phyloP scores from a whole-genome alignment of 2,113 vertebrate species.

The Calypte anna region DNA sequence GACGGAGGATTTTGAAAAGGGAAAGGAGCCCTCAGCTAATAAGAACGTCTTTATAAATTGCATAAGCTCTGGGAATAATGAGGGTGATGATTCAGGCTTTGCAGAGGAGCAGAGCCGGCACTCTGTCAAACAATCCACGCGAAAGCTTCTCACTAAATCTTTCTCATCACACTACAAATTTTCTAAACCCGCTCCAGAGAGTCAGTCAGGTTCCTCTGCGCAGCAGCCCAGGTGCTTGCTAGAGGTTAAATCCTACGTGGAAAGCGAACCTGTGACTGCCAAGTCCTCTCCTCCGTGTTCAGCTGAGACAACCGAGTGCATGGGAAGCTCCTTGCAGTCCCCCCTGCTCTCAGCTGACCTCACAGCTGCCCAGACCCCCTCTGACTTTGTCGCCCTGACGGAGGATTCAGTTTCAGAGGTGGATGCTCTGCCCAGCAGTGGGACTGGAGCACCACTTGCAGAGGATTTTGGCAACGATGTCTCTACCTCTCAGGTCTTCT shows the following conservation, averaged over 20 bases:
- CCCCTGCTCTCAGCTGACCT: constrained; percentile 90
- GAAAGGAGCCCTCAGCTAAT: constrained; percentile 80
- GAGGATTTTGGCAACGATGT: constrained; percentile 75
- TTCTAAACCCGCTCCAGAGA: constrained; percentile 78
- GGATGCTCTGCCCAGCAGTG: constrained; percentile 82
- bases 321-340: constrained; percentile 89
- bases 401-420: constrained; percentile 93
- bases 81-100: constrained; percentile 94
- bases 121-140: constrained; percentile 84
- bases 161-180: constrained; percentile 93
- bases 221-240: constrained; percentile 80
- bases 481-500: constrained; percentile 82
- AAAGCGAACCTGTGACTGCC: constrained; percentile 68
- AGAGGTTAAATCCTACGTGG: constrained; percentile 63
- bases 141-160: constrained; percentile 91
- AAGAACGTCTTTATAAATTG: constrained; percentile 96
- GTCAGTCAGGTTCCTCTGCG: constrained; percentile 53
- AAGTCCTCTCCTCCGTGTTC: constrained; percentile 82
- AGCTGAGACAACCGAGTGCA: constrained; percentile 81
- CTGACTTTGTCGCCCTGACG: constrained; percentile 88
- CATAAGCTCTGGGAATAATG: constrained; percentile 90
- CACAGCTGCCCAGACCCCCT: constrained; percentile 92
- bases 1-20: constrained; percentile 93
- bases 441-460: constrained; percentile 66
- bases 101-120: constrained; percentile 85